These are phyloP conservation scores for Syngnathus acus DNA, from an alignment of 2,797 vertebrate species.

Conservation along the genomic window DNA sequence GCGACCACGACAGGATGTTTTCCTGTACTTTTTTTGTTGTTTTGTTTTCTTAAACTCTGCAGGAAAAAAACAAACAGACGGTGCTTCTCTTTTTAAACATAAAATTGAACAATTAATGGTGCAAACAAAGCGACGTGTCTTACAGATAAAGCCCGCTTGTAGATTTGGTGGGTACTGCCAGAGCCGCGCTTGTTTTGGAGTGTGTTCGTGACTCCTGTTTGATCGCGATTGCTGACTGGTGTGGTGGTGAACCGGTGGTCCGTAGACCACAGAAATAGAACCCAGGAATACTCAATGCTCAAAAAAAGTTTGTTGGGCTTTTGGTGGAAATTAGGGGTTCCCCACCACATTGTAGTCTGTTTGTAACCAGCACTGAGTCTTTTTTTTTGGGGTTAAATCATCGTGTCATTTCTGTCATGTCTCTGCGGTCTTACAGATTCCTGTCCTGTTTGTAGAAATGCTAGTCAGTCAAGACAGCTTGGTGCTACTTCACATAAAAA, in stretches of 20 bases:
- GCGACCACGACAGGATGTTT: constrained; percentile 18
- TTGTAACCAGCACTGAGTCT: constrained; percentile 64
- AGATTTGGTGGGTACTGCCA: constrained; percentile 18
- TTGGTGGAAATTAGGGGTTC: background rate
- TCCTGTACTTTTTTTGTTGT: constrained; percentile 1
- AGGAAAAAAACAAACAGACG: constrained; percentile 34
- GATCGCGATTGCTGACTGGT: background rate
- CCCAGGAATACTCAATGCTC: background rate
- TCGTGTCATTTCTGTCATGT: constrained; percentile 61
- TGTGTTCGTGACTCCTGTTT: constrained; percentile 5
- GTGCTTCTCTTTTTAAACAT: constrained; percentile 55
- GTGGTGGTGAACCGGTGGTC: background rate
- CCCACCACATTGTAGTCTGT: constrained; percentile 40
- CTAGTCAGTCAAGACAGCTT: constrained; percentile 60
- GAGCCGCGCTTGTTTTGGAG: constrained; percentile 27
- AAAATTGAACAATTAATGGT: constrained; percentile 13
- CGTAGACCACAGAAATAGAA: background rate
- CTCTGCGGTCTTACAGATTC: constrained; percentile 57
- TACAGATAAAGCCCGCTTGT: background rate
- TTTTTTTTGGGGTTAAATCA: constrained; percentile 58
- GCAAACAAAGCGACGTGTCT: constrained; percentile 15
- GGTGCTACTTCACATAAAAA: constrained; percentile 78
- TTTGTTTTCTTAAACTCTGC: constrained; percentile 29
- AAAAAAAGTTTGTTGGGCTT: background rate
- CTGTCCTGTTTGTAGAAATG: constrained; percentile 64